Base-by-base conservation (phyloP, 2,113 vertebrate genomes). In the Anas platyrhynchos region DNA sequence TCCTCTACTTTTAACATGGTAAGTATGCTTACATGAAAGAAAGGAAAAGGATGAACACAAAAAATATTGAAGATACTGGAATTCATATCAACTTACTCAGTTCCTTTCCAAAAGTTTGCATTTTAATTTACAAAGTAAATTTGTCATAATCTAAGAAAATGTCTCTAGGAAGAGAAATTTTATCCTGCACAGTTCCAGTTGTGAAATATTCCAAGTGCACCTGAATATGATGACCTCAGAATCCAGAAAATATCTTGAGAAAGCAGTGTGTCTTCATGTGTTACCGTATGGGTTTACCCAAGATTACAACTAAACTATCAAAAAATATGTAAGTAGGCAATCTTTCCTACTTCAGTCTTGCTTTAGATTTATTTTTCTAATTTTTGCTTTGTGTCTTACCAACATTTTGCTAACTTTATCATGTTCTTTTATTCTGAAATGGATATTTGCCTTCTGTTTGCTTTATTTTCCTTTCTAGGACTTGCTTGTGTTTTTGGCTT, bases 391-490 rank as follows among this genome's bases (percentile, higher is more conserved):
- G 2, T 83, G 18, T 36, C 44, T 84, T 86, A 78, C 7, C 26
- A 79, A 61, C 21, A n/a, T 44, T 94, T 93, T 91, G n/a, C 4
- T 75, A 82, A 75, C 71, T 91, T 86, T 11, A 86, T 92, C 32
- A 32, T 71, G 46, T 86, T 97, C 66, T 96, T 93, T 97, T 94
- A 95, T 94, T 96, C 77, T 97, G 91, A 97, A 97, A 95, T 92
- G 59, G n/a, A 85, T 90, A 76, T 93, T 96, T 97, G 83, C 94
- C 91, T 96, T 95, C 90, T 95, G 82, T 78, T 95, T 96, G 34
- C 46, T 91, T 87, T 69, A 67, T 90, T 94, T 93, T 94, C 82
- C 23, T 63, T 94, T 85, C 23, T 89, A 94, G 71, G 73, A 92
- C 75, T 94, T 86, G 83, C 79, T 91, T 72, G 67, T 88, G 67